Evolutionary conservation across 2,888 invertebrate genomes (phyloP), one percentile per base, ranked within the genome.

Genomic region (Toxonevra muliebris): DNA sequence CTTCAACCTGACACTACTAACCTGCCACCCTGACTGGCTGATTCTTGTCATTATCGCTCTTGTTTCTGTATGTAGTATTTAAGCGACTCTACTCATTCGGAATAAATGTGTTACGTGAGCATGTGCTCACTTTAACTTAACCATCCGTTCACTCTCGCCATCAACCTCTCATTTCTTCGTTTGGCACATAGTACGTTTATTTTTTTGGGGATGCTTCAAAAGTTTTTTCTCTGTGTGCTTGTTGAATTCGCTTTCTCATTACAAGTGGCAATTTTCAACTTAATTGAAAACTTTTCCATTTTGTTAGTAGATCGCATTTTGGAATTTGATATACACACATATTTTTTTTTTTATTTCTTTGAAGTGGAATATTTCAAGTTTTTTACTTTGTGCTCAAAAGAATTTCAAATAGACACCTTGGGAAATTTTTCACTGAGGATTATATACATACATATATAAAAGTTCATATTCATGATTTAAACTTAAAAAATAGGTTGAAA

Each of bases 101-200:
- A 77, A 75, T 79, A 78, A 78, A 79, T 77, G 74, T 73, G 72
- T 77, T 77, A 79, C 76, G 77, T 78, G 78, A 69, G 60, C 62
- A 50, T 20, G 61, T 30, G 30, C 30, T 30, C 30, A 30, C 7
- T 30, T 30, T 7, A 30, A 30, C 30, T 7, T 30, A 30, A 30
- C 30, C 30, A 30, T 30, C 30, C 30, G 30, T 4, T 30, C 2
- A 4, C 30, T 30, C 30, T 30, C 30, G 30, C 7, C 30, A 7
- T 30, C 30, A 7, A 4, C 30, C 30, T 30, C 30, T 7, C 30
- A 30, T 54, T 54, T 20, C 7, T 12, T 53, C 19, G 10, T 53
- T n/a, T 15, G 2, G 53, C 19, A 17, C 15, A n/a, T n/a, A n/a
- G n/a, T n/a, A n/a, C 30, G 7, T 30, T 2, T 30, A 7, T 7